Base-by-base conservation (phyloP, 2,888 invertebrate species). In the Lampropteryx suffumata region DNA sequence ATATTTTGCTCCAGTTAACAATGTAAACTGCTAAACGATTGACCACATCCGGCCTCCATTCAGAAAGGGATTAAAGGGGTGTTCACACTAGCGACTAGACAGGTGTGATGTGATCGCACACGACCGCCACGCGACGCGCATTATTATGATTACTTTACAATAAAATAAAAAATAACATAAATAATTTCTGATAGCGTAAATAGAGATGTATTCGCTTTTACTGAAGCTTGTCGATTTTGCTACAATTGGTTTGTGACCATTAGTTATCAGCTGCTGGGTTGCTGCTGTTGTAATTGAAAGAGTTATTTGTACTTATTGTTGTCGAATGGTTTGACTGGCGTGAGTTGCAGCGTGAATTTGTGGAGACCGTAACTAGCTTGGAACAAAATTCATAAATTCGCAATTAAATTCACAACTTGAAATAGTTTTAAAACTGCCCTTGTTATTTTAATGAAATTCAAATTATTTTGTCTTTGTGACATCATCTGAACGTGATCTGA, bases 101-200 rank as follows among this genome's bases (percentile, higher is more conserved):
- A 81, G 80, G 82, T 81, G 81, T 36, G 34, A 26, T 17, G 29
- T 29, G 59, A 42, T 8, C 21, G 62, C 84, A 79, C 79, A 69
- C 73, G 82, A 52, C 70, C 9, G 73, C 54, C 86, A 85, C 84
- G 80, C 76, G 85, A 21, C 74, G 2, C 43, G 58, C 40, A 76
- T 82, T 76, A 76, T 47, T 50, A 3, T 21, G 24, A 26, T 17
- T 17, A 51, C 41, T 53, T 28, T 53, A 35, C n/a, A n/a, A n/a
- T n/a, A n/a, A n/a, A n/a, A n/a, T n/a, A n/a, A n/a, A n/a, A n/a
- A n/a, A n/a, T n/a, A n/a, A n/a, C n/a, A n/a, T n/a, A n/a, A n/a
- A n/a, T 29, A 35, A 17, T 34, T 27, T n/a, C 28, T n/a, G 27
- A 14, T 44, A 49, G 49, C 37, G 14, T 43, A 8, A 27, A 14